A percentile compares a stretch with the other conserved stretches of the same genome.
Conservation (phyloP, 2,888 invertebrate species). For the Ormyrus rosae region DNA sequence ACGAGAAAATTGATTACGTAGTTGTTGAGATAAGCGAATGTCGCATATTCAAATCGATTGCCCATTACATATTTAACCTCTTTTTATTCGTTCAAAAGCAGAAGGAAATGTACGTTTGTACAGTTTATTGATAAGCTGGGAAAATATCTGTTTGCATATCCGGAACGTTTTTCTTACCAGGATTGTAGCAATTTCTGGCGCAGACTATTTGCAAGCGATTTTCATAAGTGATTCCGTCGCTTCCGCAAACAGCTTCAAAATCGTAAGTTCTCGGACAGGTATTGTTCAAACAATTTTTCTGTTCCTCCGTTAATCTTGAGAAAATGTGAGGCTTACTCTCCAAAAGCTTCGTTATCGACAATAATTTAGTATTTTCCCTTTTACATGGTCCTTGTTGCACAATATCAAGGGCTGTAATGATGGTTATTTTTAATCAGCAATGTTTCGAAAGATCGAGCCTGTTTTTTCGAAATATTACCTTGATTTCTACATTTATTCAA, state of each 20-base stretch:
- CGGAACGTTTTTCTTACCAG: background rate
- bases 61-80: no score
- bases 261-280: background rate
- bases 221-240: conserved; percentile 28
- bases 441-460: background rate
- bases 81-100: no score
- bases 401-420: no score
- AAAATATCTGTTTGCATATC: no score
- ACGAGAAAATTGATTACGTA: no score
- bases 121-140: no score
- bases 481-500: background rate
- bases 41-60: no score
- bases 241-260: conserved; percentile 25
- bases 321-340: background rate
- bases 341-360: background rate
- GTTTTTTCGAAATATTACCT: background rate
- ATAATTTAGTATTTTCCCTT: background rate
- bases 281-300: background rate
- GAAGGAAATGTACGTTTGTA: no score
- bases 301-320: background rate
- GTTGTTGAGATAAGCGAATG: no score
- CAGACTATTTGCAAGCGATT: conserved; percentile 15
- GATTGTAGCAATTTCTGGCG: conserved; percentile 15
- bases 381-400: background rate
- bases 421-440: no score